Percentiles rank a stretch among this genome's conserved stretches.
Conservation (phyloP, 2,797 vertebrate genomes). For the Darevskia nairensis region DNA sequence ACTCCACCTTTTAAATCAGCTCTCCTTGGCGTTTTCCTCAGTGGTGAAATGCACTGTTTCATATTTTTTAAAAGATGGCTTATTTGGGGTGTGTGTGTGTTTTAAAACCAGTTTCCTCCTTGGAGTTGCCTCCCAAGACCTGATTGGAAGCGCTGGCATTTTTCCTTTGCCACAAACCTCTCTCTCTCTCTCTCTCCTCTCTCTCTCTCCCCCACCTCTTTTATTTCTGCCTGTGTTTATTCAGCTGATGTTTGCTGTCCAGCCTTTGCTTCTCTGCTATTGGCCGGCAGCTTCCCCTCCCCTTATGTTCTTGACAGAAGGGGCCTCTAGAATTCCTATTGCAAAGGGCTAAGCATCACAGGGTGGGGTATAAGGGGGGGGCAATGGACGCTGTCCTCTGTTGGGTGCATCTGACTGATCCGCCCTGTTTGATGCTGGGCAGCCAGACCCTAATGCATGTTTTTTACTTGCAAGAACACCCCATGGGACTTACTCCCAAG, state of each 20-base stretch:
- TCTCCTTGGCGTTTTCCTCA: not conserved
- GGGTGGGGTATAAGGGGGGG: not conserved
- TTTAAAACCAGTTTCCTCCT: not conserved
- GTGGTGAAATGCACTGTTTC: too few species aligned
- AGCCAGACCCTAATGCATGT: too few species aligned
- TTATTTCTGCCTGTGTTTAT: constrained; percentile 16
- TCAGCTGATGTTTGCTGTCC: constrained; percentile 26
- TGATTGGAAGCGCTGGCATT: not conserved
- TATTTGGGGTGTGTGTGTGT: not conserved
- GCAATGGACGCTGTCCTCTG: not conserved
- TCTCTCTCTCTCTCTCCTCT: too few species aligned
- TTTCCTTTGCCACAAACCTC: not conserved
- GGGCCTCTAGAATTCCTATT: not conserved
- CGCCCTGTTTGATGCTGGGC: too few species aligned
- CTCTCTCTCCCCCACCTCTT: not conserved
- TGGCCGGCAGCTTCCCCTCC: not conserved
- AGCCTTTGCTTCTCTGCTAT: not conserved
- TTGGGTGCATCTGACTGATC: not conserved
- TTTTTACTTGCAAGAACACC: not conserved
- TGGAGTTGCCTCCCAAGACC: not conserved
- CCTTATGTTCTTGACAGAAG: not conserved
- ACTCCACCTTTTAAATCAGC: not conserved
- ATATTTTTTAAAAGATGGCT: too few species aligned
- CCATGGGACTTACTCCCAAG: not conserved
- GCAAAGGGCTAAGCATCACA: not conserved